Percentiles rank a stretch among this genome's conserved stretches.
Evolutionary conservation across 2,113 vertebrate genomes (phyloP).

Genomic region (Solenodon paradoxus): DNA sequence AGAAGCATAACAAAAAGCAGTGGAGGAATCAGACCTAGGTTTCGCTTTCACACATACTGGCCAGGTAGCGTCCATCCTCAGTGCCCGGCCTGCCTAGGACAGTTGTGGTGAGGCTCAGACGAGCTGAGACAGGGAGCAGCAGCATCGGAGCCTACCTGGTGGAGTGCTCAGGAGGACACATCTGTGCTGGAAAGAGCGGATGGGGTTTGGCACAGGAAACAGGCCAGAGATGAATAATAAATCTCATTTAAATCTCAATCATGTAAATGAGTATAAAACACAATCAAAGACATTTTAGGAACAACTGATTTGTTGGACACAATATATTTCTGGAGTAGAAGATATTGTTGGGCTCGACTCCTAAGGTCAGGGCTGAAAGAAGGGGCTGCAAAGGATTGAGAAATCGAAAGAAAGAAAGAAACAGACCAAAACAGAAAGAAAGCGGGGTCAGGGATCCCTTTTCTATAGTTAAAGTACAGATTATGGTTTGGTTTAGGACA

Average conservation of each 20-base stretch:
- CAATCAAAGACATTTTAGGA: background rate
- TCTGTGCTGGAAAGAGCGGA: background rate
- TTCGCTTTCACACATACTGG: background rate
- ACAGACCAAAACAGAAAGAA: too few relatives aligned
- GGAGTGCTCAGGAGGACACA: too few relatives aligned
- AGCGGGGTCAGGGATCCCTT: too few relatives aligned
- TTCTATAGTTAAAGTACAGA: background rate
- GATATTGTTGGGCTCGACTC: too few relatives aligned
- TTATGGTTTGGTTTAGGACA: background rate
- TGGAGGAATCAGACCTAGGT: too few relatives aligned
- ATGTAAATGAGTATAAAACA: background rate
- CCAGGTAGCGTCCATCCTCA: background rate
- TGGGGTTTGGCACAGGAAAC: background rate
- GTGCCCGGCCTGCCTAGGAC: background rate
- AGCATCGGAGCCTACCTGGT: background rate
- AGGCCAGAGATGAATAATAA: background rate
- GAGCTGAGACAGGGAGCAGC: background rate
- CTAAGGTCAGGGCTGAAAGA: too few relatives aligned
- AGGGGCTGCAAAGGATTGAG: too few relatives aligned
- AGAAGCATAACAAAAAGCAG: accelerated
- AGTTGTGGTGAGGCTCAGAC: background rate
- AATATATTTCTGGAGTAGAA: background rate
- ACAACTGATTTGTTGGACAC: background rate
- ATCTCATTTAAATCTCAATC: too few relatives aligned
- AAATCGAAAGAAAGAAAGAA: too few relatives aligned